A percentile compares a stretch with the other conserved stretches of the same genome.
Evolutionary conservation across 1,140 invertebrate species (phyloP).

Genomic region (Diabrotica virgifera): DNA sequence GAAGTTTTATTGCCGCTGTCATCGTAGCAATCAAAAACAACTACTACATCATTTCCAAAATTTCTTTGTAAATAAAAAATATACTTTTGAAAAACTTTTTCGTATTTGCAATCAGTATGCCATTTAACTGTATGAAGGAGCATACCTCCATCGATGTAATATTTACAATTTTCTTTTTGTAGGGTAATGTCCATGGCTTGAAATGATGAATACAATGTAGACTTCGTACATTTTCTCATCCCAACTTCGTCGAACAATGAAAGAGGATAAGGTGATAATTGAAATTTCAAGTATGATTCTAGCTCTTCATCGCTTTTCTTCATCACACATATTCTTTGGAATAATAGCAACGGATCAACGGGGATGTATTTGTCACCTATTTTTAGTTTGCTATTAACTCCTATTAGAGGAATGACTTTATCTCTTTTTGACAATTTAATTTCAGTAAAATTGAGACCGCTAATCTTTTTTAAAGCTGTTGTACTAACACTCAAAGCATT

Average conservation of each 20-base stretch:
- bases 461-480: background rate
- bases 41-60: background rate
- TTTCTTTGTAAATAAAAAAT: background rate
- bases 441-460: background rate
- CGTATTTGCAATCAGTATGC: background rate
- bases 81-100: background rate
- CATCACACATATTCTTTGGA: background rate
- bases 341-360: background rate
- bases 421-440: background rate
- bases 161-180: background rate
- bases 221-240: background rate
- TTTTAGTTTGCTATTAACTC: background rate
- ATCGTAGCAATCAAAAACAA: background rate
- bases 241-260: background rate
- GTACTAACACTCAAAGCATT: too few relatives aligned
- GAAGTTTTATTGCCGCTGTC: background rate
- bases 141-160: background rate
- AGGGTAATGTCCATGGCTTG: background rate
- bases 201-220: background rate
- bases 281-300: background rate
- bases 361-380: background rate
- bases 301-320: background rate
- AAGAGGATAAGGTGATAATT: background rate
- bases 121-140: background rate
- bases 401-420: background rate